Evolutionary conservation across 2,797 vertebrate species (phyloP).

Genomic region (Cheirogaleus major): DNA sequence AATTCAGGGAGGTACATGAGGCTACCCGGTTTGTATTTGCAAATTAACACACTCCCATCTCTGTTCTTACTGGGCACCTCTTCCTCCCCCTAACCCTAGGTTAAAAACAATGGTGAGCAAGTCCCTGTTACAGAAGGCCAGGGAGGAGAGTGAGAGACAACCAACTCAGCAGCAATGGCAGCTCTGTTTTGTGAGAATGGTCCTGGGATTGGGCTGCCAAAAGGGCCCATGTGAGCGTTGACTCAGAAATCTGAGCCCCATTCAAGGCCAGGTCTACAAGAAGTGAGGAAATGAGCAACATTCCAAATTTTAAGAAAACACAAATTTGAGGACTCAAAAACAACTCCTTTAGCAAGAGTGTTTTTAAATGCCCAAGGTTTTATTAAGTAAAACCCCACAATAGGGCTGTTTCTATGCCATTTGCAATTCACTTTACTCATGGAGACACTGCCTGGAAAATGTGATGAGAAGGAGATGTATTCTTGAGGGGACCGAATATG

Average conservation of each 20-base stretch:
- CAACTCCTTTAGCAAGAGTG: not conserved
- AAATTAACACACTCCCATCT: not conserved
- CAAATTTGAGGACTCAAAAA: not conserved
- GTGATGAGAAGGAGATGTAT: not conserved
- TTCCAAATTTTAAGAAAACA: constrained; percentile 3
- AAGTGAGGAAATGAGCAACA: not conserved
- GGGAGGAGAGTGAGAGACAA: not conserved
- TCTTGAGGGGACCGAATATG: not conserved
- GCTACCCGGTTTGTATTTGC: not conserved
- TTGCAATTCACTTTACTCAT: not conserved
- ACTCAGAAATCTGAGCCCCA: not conserved
- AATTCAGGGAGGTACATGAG: not conserved
- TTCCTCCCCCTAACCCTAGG: not conserved
- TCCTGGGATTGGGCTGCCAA: not conserved
- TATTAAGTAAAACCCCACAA: not conserved
- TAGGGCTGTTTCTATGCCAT: not conserved
- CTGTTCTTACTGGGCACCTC: not conserved
- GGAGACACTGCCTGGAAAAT: not conserved
- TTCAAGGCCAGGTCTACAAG: not conserved
- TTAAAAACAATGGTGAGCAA: not conserved
- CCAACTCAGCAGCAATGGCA: not conserved
- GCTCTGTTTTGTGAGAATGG: not conserved
- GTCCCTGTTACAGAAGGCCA: not conserved
- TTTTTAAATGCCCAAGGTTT: not conserved
- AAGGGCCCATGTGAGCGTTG: rapidly evolving